Evolutionary conservation across 2,113 vertebrate genomes (phyloP).

Genomic region (Passer montanus): DNA sequence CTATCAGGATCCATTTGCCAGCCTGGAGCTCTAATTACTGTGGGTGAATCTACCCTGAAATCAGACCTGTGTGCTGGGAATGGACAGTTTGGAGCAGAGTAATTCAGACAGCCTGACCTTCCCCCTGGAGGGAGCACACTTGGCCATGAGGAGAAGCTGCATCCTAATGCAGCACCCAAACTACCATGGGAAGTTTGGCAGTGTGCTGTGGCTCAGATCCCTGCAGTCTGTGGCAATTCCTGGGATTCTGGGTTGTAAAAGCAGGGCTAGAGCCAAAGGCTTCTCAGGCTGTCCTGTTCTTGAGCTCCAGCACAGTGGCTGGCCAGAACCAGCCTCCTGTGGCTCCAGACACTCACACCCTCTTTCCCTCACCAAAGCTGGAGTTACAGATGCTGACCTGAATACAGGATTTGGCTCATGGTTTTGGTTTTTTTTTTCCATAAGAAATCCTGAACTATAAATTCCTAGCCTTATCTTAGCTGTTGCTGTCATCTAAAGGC

Average conservation of each 20-base stretch:
- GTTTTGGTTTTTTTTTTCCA: not conserved
- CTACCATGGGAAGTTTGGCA: fast-evolving
- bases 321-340: not conserved
- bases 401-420: not conserved
- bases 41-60: not conserved
- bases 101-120: not conserved
- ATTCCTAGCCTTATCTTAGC: not conserved
- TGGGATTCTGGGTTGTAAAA: not conserved
- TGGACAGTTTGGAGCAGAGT: not conserved
- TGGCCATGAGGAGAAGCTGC: not conserved
- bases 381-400: not conserved
- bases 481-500: not conserved
- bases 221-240: not conserved
- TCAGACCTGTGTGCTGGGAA: not conserved
- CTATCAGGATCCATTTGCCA: not conserved
- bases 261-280: not conserved
- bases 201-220: fast-evolving
- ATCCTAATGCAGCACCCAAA: not conserved
- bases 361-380: not conserved
- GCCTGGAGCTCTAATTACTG: not conserved
- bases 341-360: not conserved
- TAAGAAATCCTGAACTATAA: not conserved
- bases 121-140: not conserved
- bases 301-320: not conserved
- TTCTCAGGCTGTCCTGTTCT: not conserved